Percentiles rank a stretch among this genome's conserved stretches.
Conservation (phyloP, 1,140 invertebrate species). For the Ruditapes philippinarum region DNA sequence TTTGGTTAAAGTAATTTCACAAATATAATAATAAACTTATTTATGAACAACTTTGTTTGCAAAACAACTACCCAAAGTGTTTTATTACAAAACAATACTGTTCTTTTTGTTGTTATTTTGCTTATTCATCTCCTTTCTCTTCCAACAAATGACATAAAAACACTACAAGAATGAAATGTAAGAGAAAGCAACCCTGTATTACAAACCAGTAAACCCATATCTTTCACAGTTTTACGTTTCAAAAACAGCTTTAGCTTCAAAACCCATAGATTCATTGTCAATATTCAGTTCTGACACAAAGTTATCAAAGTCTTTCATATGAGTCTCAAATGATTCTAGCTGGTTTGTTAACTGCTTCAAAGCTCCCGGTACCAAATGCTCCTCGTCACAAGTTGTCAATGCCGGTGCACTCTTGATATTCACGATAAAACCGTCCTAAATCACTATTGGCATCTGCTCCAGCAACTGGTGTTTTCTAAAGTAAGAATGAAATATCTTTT, state of each 20-base stretch:
- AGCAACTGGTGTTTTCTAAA: conserved; percentile 89
- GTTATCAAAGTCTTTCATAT: conserved; percentile 92
- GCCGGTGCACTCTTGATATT: conserved; percentile 93
- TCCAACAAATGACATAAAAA: no score
- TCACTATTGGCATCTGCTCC: conserved; percentile 88
- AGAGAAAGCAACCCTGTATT: no score
- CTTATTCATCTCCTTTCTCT: no score
- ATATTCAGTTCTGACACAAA: conserved; percentile 73
- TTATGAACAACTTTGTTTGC: no score
- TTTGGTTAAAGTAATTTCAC: no score
- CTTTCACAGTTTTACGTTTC: not conserved
- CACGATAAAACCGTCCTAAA: conserved; percentile 92
- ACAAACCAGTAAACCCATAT: no score
- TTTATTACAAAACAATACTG: no score
- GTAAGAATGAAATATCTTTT: conserved; percentile 24
- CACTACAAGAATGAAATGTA: no score
- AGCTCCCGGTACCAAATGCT: conserved; percentile 89
- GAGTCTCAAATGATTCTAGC: conserved; percentile 92
- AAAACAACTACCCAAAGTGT: no score
- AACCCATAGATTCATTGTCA: not conserved
- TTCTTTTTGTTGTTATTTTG: no score
- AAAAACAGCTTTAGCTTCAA: not conserved
- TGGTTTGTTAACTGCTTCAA: conserved; percentile 91
- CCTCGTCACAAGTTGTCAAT: conserved; percentile 89
- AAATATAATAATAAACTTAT: no score